Percentiles rank a stretch among this genome's conserved stretches.
phyloP scores from a whole-genome alignment of 1,140 invertebrate species.

The Scaptodrosophila lebanonensis region DNA sequence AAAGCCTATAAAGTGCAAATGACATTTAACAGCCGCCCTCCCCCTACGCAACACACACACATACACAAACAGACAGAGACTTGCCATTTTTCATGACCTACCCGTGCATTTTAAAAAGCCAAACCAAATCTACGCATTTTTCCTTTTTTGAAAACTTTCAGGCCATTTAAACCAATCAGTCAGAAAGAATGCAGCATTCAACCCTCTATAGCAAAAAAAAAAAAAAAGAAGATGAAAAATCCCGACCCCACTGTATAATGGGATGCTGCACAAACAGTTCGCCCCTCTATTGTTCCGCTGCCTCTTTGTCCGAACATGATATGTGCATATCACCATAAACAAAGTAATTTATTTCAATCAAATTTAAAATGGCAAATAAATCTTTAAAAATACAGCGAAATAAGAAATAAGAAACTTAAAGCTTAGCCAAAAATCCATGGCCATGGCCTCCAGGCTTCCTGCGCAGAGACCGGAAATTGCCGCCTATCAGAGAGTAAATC shows the following conservation, averaged over 20 bases:
- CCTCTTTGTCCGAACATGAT: conserved; percentile 4
- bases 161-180: conserved; percentile 30
- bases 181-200: conserved; percentile 26
- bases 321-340: conserved; percentile 43
- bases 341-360: conserved; percentile 66
- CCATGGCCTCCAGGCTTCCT: background rate
- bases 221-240: no score
- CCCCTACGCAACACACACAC: no score
- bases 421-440: conserved; percentile 21
- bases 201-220: no score
- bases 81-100: no score
- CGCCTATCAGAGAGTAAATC: conserved; percentile 54
- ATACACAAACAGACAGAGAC: no score
- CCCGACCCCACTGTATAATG: background rate
- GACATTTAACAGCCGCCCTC: no score
- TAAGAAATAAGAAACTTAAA: conserved; percentile 15
- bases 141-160: conserved; percentile 32
- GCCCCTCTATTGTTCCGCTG: no score
- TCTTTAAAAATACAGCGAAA: conserved; percentile 21
- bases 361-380: conserved; percentile 63
- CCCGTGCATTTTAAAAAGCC: background rate
- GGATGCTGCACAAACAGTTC: no score
- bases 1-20: no score
- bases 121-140: background rate
- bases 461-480: conserved; percentile 42